Percentiles rank a stretch among this genome's conserved stretches.
phyloP scores from a whole-genome alignment of 2,797 vertebrate species.

The Diplodus sargus region DNA sequence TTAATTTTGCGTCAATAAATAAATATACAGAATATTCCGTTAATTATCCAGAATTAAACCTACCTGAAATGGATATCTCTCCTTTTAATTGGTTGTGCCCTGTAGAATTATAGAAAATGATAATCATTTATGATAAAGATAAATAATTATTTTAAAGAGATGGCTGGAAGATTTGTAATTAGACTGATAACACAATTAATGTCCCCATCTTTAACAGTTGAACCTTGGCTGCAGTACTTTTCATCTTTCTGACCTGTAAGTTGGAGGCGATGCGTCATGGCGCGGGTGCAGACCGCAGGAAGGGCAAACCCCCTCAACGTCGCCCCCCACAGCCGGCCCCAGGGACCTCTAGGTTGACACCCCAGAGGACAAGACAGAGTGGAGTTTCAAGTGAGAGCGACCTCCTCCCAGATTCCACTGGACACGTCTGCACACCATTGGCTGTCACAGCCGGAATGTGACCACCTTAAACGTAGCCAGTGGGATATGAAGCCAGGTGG shows the following conservation, averaged over 20 bases:
- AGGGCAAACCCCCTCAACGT: constrained; percentile 65
- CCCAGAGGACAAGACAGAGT: not conserved
- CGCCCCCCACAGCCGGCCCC: constrained; percentile 42
- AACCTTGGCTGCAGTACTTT: not conserved
- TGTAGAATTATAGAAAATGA: no score
- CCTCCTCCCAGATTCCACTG: not conserved
- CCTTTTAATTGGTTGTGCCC: no score
- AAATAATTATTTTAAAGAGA: not conserved
- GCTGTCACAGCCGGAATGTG: no score
- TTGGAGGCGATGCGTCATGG: constrained; percentile 60
- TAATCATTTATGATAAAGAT: no score
- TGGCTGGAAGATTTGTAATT: not conserved
- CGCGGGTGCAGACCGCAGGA: constrained; percentile 54
- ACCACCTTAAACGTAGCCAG: no score
- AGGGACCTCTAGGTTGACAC: not conserved
- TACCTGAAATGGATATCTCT: no score
- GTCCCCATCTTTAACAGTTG: constrained; percentile 8
- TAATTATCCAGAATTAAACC: no score
- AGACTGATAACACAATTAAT: not conserved
- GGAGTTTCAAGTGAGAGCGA: constrained; percentile 47
- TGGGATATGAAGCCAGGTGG: no score
- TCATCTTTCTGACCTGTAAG: not conserved
- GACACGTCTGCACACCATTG: no score
- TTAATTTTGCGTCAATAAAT: no score
- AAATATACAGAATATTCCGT: no score